These are phyloP conservation scores for Beris morrisii DNA, from an alignment of 2,888 invertebrate genomes.

Conservation along the genomic window DNA sequence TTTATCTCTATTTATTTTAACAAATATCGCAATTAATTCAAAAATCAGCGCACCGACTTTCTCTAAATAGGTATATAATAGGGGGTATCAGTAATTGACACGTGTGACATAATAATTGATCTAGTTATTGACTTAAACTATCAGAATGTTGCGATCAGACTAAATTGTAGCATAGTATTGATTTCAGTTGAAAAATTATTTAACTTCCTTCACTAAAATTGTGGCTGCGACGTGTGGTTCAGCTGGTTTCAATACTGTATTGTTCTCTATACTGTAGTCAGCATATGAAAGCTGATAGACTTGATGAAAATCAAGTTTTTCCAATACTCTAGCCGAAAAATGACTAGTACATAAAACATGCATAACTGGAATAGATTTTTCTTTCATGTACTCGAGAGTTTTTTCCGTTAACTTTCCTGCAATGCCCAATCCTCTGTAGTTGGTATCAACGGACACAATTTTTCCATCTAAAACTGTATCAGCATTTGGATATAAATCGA, in stretches of 20 bases:
- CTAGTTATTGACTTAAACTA: constrained; percentile 22
- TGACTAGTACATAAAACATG: constrained; percentile 75
- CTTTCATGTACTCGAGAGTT: constrained; percentile 51
- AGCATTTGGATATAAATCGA: constrained; percentile 55
- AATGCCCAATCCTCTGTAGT: constrained; percentile 55
- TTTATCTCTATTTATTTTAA: too few species aligned
- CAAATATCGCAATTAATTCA: too few species aligned
- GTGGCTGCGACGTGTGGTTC: constrained; percentile 65
- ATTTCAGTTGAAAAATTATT: neutral
- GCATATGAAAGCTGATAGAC: constrained; percentile 66
- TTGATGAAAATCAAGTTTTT: constrained; percentile 69
- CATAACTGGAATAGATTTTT: constrained; percentile 58
- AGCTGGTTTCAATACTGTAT: constrained; percentile 67
- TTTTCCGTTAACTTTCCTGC: constrained; percentile 53
- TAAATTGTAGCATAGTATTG: constrained; percentile 5
- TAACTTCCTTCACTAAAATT: constrained; percentile 60
- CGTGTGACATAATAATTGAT: constrained; percentile 27
- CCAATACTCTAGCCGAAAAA: constrained; percentile 73
- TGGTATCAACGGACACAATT: constrained; percentile 53
- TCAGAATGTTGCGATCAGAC: constrained; percentile 24
- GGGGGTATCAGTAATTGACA: constrained; percentile 16
- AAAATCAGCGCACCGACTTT: too few species aligned
- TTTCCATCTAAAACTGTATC: constrained; percentile 53
- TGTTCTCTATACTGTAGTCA: constrained; percentile 63
- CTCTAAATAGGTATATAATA: too few species aligned